Conservation (phyloP, 2,113 vertebrate species). For the Ophiodon elongatus region DNA sequence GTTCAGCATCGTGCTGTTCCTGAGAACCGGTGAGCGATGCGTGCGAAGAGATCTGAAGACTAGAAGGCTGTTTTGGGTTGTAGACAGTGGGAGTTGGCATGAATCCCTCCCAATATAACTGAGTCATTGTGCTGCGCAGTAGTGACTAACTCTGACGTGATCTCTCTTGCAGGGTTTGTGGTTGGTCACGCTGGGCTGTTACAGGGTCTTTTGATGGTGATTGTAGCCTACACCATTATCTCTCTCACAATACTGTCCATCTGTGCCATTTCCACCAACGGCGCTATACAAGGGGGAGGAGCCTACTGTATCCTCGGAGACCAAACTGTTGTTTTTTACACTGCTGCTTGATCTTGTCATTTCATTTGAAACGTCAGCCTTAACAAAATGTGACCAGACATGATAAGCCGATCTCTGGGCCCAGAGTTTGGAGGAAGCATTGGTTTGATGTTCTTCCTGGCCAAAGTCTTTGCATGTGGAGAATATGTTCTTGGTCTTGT, state of each 20-base stretch:
- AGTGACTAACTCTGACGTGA: slow-evolving; percentile 24
- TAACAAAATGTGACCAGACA: slow-evolving; percentile 83
- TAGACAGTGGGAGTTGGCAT: slow-evolving; percentile 3
- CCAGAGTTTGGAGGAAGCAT: slow-evolving; percentile 95
- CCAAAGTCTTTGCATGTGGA: slow-evolving; percentile 92
- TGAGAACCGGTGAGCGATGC: slow-evolving; percentile 87
- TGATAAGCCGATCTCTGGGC: slow-evolving; percentile 93
- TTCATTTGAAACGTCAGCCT: slow-evolving; percentile 28
- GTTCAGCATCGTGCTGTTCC: slow-evolving; percentile 93
- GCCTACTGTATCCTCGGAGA: slow-evolving; percentile 92
- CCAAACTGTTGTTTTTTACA: not conserved
- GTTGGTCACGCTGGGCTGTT: slow-evolving; percentile 92
- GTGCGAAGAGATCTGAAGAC: too few relatives aligned
- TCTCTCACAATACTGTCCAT: slow-evolving; percentile 92
- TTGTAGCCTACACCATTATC: slow-evolving; percentile 91
- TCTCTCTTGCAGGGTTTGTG: slow-evolving; percentile 87
- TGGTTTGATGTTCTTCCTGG: slow-evolving; percentile 94
- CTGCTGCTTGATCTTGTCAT: not conserved
- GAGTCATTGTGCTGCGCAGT: slow-evolving; percentile 31
- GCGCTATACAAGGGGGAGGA: slow-evolving; percentile 91
- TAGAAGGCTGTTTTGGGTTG: too few relatives aligned
- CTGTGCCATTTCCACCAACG: slow-evolving; percentile 94
- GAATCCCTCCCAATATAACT: not conserved
- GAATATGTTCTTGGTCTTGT: slow-evolving; percentile 93
- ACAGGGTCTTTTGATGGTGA: slow-evolving; percentile 89